Evolutionary conservation across 2,888 invertebrate genomes (phyloP).

Genomic region (Anthophora plumipes): DNA sequence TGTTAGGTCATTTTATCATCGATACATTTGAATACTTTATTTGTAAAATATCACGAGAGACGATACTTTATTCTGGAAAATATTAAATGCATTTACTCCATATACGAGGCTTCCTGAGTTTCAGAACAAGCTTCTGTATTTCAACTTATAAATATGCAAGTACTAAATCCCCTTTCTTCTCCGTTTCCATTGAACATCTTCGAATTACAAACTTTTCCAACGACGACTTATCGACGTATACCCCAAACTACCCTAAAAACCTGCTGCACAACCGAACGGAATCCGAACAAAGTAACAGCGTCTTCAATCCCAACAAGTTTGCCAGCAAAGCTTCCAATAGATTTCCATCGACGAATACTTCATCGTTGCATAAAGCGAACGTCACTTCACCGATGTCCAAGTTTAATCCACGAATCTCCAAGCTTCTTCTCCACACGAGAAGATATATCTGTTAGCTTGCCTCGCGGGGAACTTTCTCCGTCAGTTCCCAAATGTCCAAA

Average conservation of each 20-base stretch:
- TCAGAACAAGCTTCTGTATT: no score
- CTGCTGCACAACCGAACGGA: background rate
- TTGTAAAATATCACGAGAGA: no score
- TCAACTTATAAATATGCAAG: background rate
- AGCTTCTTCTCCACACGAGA: background rate
- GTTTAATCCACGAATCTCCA: constrained; percentile 20
- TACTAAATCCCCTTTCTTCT: background rate
- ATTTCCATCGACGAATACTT: constrained; percentile 9
- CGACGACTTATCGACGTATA: background rate
- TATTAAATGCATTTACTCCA: no score
- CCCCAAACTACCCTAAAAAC: no score
- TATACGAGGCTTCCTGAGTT: no score
- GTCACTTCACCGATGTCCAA: constrained; percentile 11
- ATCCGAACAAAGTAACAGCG: background rate
- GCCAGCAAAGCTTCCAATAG: background rate
- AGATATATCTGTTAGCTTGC: background rate
- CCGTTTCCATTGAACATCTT: background rate
- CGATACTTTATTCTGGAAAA: no score
- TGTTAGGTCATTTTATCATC: no score
- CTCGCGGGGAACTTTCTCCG: background rate
- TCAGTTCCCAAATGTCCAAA: constrained; percentile 39
- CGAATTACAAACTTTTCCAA: background rate
- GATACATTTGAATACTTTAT: no score
- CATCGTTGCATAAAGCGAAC: background rate
- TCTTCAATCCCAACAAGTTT: constrained; percentile 7